Conservation (phyloP, 2,888 invertebrate genomes). For the Eucera pruinosa region DNA sequence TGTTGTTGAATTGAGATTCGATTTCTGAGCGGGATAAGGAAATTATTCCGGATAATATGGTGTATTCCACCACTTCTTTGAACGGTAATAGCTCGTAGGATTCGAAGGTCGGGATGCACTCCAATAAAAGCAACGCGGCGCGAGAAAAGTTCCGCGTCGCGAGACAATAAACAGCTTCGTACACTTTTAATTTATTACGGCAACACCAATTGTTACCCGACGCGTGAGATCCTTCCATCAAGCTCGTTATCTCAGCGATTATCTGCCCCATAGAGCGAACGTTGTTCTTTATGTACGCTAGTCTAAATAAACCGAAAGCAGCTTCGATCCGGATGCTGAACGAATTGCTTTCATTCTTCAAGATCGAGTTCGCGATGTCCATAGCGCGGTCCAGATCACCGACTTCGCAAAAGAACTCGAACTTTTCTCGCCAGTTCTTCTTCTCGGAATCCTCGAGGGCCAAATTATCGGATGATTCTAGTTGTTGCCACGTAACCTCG, state of each 20-base stretch:
- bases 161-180: conserved; percentile 88
- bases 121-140: conserved; percentile 88
- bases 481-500: conserved; percentile 62
- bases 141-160: conserved; percentile 88
- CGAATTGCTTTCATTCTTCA: conserved; percentile 78
- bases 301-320: conserved; percentile 82
- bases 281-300: conserved; percentile 79
- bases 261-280: conserved; percentile 68
- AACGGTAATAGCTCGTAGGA: conserved; percentile 91
- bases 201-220: conserved; percentile 89
- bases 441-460: conserved; percentile 30
- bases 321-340: conserved; percentile 83
- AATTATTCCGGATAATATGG: conserved; percentile 83
- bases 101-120: conserved; percentile 90
- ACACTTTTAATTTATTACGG: conserved; percentile 89
- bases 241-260: conserved; percentile 43
- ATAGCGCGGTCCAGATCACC: conserved; percentile 81
- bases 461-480: conserved; percentile 72
- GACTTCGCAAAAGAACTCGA: conserved; percentile 83
- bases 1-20: conserved; percentile 81
- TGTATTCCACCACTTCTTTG: conserved; percentile 85
- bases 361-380: conserved; percentile 76
- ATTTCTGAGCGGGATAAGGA: conserved; percentile 81
- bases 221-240: conserved; percentile 83
- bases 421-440: conserved; percentile 78